These are phyloP conservation scores for Parnassius smintheus DNA, from an alignment of 2,888 invertebrate species.

Conservation along the genomic window DNA sequence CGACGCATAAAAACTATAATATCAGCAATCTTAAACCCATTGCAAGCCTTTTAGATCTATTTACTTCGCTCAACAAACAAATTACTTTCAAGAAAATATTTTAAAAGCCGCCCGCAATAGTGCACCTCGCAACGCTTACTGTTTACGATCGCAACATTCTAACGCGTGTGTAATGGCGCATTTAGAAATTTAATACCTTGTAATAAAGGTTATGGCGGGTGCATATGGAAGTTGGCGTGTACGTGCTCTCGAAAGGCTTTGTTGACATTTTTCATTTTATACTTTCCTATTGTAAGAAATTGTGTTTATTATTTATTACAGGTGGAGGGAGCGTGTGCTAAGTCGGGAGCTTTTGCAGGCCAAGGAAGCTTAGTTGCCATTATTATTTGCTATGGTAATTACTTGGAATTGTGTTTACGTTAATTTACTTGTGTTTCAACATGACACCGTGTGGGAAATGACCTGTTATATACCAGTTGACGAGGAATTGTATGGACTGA, in stretches of 20 bases:
- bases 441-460: constrained; percentile 21
- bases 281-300: constrained; percentile 59
- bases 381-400: constrained; percentile 48
- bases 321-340: constrained; percentile 26
- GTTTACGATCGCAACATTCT: constrained; percentile 30
- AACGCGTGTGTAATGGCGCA: not conserved
- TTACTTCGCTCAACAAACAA: constrained; percentile 44
- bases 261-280: constrained; percentile 61
- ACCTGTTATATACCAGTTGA: constrained; percentile 5
- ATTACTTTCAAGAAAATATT: constrained; percentile 56
- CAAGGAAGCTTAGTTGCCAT: constrained; percentile 9
- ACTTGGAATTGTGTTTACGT: constrained; percentile 41
- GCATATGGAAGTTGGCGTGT: constrained; percentile 24
- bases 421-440: constrained; percentile 41
- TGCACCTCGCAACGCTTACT: constrained; percentile 36
- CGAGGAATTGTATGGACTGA: not conserved
- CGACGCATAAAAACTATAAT: constrained; percentile 19
- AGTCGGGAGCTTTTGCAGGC: constrained; percentile 18
- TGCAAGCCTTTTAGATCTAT: constrained; percentile 24
- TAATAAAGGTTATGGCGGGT: constrained; percentile 11
- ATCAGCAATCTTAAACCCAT: constrained; percentile 15
- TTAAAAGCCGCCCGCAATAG: constrained; percentile 43
- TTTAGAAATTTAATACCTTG: constrained; percentile 9
- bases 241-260: constrained; percentile 40
- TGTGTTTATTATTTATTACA: constrained; percentile 44